Evolutionary conservation across 37 sponge, comb jelly and placozoan genomes (phyloP), one percentile per base, ranked within the genome.

Genomic region (Trichoplax adhaerens): DNA sequence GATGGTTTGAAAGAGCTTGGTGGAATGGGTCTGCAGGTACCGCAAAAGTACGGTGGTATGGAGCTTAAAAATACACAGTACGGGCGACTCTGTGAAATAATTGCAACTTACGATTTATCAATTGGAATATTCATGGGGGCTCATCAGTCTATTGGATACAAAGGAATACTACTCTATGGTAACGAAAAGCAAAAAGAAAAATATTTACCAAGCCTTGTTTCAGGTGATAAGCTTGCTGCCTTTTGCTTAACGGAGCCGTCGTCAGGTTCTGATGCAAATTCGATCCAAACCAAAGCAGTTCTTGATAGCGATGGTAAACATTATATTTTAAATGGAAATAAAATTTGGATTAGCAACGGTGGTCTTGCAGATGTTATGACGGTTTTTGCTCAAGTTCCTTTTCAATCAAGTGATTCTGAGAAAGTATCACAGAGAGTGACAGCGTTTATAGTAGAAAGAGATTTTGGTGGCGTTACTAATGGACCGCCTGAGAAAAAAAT

Each of bases 401-500:
- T 29, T 29, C 29, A 29, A 29, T 29, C 29, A 29, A 29, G 29
- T 29, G 29, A 29, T 29, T 29, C 29, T 29, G 29, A 29, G 29
- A 29, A 29, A 29, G 29, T 29, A 29, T 29, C 29, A 29, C 29
- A 29, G 29, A 29, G 29, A 54, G 82, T 98, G 55, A 84, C 99
- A 0, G 91, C 99, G 3, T 98, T 98, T 63, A 85, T 98, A 54
- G 99, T 98, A 72, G 94, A 98, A 83, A 58, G 94, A 61, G 66
- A 77, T 0, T 98, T 93, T 78, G 81, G 81, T 1, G 99, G 99
- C 50, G 88, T 98, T 8, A 80, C 86, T 53, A 91, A 90, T 72
- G 99, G 99, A 7, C 88, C 82, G 6, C 99, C 99, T 1, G 99
- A 98, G 78, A 92, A 92, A 86, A 98, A 98, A 77, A 98, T 98